Conservation (phyloP, 2,888 invertebrate species). For the Tiphia femorata region DNA sequence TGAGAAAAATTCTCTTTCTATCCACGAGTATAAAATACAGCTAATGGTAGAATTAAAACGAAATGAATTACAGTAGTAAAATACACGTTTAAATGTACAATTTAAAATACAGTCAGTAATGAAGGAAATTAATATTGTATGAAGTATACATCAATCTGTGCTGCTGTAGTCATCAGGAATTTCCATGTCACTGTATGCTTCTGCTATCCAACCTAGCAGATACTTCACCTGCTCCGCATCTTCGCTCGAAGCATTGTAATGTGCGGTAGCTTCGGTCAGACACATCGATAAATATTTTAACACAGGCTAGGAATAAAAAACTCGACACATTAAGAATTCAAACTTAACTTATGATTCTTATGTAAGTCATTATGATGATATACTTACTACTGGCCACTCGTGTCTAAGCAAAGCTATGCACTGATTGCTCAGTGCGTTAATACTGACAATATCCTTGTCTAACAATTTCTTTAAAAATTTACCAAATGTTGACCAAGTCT, state of each 20-base stretch:
- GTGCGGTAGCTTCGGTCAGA: conserved; percentile 54
- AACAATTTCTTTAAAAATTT: conserved; percentile 68
- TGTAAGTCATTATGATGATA: not conserved
- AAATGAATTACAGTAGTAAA: too few relatives aligned
- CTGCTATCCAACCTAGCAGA: conserved; percentile 60
- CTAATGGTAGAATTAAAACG: too few relatives aligned
- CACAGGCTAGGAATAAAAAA: conserved; percentile 39
- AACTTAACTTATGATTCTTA: too few relatives aligned
- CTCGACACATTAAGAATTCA: too few relatives aligned
- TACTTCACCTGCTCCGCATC: conserved; percentile 55
- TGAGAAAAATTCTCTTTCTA: too few relatives aligned
- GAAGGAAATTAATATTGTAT: too few relatives aligned
- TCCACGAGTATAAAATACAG: too few relatives aligned
- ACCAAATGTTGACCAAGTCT: conserved; percentile 53
- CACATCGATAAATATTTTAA: conserved; percentile 59
- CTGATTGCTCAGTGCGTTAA: conserved; percentile 76
- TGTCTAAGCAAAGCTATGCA: conserved; percentile 78
- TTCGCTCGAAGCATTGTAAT: conserved; percentile 50
- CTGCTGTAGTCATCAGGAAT: conserved; percentile 37
- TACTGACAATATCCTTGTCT: conserved; percentile 72
- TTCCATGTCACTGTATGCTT: conserved; percentile 58
- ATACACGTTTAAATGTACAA: too few relatives aligned
- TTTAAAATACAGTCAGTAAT: too few relatives aligned
- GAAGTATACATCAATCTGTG: too few relatives aligned
- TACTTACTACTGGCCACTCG: conserved; percentile 75